Conservation (phyloP, 1,140 invertebrate species). For the Drosophila tristis region DNA sequence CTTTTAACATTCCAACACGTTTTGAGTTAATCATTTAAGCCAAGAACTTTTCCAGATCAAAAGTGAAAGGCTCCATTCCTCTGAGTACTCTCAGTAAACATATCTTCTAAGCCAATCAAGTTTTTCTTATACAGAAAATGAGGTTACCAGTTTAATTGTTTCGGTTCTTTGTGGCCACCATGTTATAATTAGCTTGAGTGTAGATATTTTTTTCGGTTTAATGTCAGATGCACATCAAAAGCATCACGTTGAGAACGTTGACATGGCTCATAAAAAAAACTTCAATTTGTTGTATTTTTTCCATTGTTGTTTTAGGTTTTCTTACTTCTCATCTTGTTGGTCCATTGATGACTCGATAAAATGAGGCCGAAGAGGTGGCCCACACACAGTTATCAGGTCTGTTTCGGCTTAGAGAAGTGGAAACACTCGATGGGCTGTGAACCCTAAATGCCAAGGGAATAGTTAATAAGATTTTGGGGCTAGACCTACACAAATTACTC, state of each 20-base stretch:
- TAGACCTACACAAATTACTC: constrained; percentile 35
- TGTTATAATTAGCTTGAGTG: constrained; percentile 47
- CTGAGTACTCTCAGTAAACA: background rate
- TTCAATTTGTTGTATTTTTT: constrained; percentile 35
- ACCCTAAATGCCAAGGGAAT: constrained; percentile 29
- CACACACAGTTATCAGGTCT: constrained; percentile 35
- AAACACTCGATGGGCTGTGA: constrained; percentile 10
- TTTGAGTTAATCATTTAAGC: background rate
- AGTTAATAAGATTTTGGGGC: constrained; percentile 32
- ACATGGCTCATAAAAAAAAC: constrained; percentile 25
- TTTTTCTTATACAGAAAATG: constrained; percentile 35
- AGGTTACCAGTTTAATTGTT: constrained; percentile 56
- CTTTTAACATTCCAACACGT: too few species aligned
- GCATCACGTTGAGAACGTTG: constrained; percentile 22
- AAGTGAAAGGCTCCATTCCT: constrained; percentile 59
- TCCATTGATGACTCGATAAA: constrained; percentile 53
- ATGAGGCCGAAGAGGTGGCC: constrained; percentile 14
- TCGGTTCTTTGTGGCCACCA: constrained; percentile 24
- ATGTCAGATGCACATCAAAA: constrained; percentile 65
- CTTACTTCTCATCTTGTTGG: constrained; percentile 12
- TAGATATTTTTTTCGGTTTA: constrained; percentile 46
- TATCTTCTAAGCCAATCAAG: constrained; percentile 29
- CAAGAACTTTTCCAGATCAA: constrained; percentile 15
- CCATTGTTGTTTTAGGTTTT: constrained; percentile 2
- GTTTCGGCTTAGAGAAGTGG: constrained; percentile 11